Percentiles rank a stretch among this genome's conserved stretches.
These are phyloP conservation scores for Phytoseiulus persimilis DNA, from an alignment of 2,888 invertebrate genomes.

Conservation along the genomic window DNA sequence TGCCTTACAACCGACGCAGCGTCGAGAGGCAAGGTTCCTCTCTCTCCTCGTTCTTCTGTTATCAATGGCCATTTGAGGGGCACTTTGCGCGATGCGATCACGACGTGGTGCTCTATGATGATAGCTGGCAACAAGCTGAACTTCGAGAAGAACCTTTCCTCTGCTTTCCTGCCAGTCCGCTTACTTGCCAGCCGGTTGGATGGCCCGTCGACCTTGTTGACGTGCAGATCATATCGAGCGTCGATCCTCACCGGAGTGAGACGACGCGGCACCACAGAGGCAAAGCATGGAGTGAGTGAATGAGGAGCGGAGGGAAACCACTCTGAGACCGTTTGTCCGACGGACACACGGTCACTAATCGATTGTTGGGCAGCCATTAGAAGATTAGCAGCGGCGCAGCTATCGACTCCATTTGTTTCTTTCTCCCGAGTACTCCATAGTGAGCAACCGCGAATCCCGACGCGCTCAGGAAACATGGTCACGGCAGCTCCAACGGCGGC, in stretches of 20 bases:
- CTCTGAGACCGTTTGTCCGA: not conserved
- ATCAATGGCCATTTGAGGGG: constrained; percentile 5
- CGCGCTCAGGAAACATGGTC: not conserved
- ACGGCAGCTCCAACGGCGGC: not conserved
- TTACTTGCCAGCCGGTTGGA: too few relatives aligned
- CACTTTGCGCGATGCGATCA: not conserved
- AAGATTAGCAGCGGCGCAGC: not conserved
- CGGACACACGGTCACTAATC: not conserved
- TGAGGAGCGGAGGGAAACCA: not conserved
- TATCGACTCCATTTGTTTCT: not conserved
- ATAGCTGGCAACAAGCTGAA: not conserved
- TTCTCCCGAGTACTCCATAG: not conserved
- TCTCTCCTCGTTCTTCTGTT: not conserved
- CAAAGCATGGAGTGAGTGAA: not conserved
- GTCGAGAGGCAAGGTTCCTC: not conserved
- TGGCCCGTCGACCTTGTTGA: not conserved
- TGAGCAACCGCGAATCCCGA: not conserved
- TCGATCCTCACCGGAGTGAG: not conserved
- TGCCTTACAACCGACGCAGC: not conserved
- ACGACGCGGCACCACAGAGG: not conserved
- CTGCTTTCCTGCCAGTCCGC: not conserved
- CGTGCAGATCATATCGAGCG: not conserved
- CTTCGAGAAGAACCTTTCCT: not conserved
- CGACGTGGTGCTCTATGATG: constrained; percentile 5
- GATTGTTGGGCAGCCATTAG: not conserved